These are phyloP conservation scores for Drosophila basisetae DNA, from an alignment of 2,888 invertebrate genomes.

Conservation along the genomic window DNA sequence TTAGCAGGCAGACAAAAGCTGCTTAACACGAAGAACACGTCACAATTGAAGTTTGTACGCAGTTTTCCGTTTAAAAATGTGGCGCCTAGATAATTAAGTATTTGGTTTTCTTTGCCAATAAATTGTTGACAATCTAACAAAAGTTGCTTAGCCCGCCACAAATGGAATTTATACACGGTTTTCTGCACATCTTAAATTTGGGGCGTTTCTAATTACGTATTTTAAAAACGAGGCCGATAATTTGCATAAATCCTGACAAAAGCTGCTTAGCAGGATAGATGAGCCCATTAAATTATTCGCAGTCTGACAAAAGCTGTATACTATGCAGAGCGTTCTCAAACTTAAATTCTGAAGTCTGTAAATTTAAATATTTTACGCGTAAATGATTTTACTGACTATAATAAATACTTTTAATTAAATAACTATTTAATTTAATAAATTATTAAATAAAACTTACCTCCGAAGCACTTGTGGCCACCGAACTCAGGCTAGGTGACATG, in stretches of 20 bases:
- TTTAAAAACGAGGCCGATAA: not conserved
- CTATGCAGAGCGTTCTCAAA: not conserved
- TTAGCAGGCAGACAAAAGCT: conserved; percentile 7
- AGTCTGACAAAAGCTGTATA: conserved; percentile 24
- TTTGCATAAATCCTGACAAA: not conserved
- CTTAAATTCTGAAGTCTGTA: too few species aligned
- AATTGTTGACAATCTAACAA: not conserved
- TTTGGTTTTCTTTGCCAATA: not conserved
- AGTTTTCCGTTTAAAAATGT: not conserved
- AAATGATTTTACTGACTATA: not conserved
- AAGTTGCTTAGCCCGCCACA: not conserved
- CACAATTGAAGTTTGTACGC: not conserved
- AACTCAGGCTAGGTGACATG: conserved; percentile 90
- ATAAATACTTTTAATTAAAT: not conserved
- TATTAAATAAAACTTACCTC: conserved; percentile 87
- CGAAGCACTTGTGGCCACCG: conserved; percentile 92
- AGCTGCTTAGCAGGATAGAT: not conserved
- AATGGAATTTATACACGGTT: not conserved
- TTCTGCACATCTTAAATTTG: not conserved
- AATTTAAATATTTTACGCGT: not conserved
- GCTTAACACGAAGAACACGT: not conserved
- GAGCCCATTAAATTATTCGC: not conserved
- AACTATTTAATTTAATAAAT: not conserved
- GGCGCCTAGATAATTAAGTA: not conserved
- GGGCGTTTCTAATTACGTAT: not conserved